Evolutionary conservation across 1,140 invertebrate species (phyloP).

Genomic region (Adelges cooleyi): DNA sequence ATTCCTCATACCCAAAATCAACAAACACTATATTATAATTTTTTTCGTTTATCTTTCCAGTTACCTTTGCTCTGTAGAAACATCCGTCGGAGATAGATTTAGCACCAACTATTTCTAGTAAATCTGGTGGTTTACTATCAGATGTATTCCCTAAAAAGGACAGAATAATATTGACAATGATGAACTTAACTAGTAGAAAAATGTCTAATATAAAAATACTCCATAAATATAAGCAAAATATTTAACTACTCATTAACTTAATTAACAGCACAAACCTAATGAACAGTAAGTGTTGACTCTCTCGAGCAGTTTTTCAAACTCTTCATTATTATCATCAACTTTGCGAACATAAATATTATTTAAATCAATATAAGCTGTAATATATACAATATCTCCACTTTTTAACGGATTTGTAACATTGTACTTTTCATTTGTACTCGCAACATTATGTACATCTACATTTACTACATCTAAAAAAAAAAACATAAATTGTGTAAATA

Average conservation of each 20-base stretch:
- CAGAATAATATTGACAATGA: too few species aligned
- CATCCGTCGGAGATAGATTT: not conserved
- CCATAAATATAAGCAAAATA: too few species aligned
- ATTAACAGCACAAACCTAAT: not conserved
- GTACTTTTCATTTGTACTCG: too few species aligned
- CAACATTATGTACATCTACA: too few species aligned
- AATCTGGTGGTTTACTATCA: not conserved
- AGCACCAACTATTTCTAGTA: not conserved
- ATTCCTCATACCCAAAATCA: slow-evolving; percentile 20
- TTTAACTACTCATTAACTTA: too few species aligned
- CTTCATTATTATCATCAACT: not conserved
- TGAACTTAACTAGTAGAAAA: too few species aligned
- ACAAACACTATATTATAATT: not conserved
- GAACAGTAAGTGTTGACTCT: not conserved
- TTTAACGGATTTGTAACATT: not conserved
- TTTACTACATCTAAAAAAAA: too few species aligned
- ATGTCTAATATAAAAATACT: too few species aligned
- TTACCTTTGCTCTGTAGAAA: slow-evolving; percentile 2
- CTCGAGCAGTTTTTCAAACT: not conserved
- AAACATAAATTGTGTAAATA: too few species aligned
- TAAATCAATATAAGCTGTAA: slow-evolving; percentile 5
- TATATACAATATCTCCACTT: slow-evolving; percentile 1
- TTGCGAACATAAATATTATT: slow-evolving; percentile 12
- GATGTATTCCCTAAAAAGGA: not conserved
- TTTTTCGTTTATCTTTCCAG: not conserved